Evolutionary conservation across 2,888 invertebrate species (phyloP).

Genomic region (Galerucella pusilla): DNA sequence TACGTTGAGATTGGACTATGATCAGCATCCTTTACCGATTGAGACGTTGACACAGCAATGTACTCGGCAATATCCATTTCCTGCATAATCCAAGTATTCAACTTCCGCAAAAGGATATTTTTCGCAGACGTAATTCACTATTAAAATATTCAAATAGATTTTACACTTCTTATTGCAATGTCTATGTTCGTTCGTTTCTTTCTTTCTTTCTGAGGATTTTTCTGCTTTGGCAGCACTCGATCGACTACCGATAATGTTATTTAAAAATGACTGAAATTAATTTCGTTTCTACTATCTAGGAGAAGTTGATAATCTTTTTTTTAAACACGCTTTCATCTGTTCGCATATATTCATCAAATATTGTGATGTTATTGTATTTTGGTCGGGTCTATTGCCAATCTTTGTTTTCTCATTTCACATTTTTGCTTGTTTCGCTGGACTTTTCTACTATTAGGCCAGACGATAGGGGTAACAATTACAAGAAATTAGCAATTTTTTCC

Average conservation of each 20-base stretch:
- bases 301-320: no score
- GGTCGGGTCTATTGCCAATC: no score
- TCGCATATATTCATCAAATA: no score
- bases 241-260: conserved; percentile 8
- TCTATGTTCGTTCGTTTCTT: conserved; percentile 36
- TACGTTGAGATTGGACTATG: conserved; percentile 58
- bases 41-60: conserved; percentile 63
- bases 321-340: no score
- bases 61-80: conserved; percentile 62
- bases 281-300: not conserved
- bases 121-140: conserved; percentile 53
- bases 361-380: no score
- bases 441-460: no score
- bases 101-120: conserved; percentile 53
- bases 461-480: no score
- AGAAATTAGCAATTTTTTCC: no score
- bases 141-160: conserved; percentile 56
- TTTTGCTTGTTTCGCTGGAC: no score
- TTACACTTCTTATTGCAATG: conserved; percentile 50
- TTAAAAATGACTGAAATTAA: conserved; percentile 9
- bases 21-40: conserved; percentile 59
- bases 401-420: no score
- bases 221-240: conserved; percentile 29
- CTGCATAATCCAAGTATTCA: conserved; percentile 60
- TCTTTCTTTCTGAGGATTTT: conserved; percentile 21